phyloP scores from a whole-genome alignment of 2,797 vertebrate species.

The Trematomus bernacchii region DNA sequence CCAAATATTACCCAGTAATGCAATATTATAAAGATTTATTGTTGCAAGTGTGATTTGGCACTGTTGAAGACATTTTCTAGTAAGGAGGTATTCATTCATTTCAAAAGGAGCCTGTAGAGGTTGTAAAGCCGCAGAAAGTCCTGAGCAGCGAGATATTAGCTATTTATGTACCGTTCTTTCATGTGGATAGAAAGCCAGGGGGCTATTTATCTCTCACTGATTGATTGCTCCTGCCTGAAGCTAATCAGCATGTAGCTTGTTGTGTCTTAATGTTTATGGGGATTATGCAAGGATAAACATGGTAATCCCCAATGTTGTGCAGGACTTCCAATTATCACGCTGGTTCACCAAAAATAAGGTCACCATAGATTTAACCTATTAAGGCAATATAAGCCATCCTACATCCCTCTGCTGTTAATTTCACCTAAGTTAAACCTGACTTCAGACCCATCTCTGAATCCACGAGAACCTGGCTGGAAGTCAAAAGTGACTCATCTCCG shows the following conservation, averaged over 20 bases:
- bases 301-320: conserved; percentile 80
- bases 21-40: conserved; percentile 51
- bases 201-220: conserved; percentile 78
- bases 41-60: conserved; percentile 42
- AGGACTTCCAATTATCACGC: conserved; percentile 82
- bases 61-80: conserved; percentile 34
- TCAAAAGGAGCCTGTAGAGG: conserved; percentile 37
- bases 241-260: conserved; percentile 83
- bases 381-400: conserved; percentile 75
- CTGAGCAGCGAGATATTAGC: conserved; percentile 50
- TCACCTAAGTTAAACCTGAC: conserved; percentile 63
- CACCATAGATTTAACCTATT: conserved; percentile 81
- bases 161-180: conserved; percentile 67
- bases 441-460: conserved; percentile 32
- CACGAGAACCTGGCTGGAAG: conserved; percentile 16
- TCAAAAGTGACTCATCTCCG: conserved; percentile 58
- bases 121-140: conserved; percentile 43
- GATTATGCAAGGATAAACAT: conserved; percentile 84
- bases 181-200: conserved; percentile 64
- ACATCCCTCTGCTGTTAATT: conserved; percentile 65
- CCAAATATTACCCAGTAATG: conserved; percentile 57
- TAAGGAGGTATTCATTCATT: conserved; percentile 38
- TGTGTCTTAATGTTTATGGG: conserved; percentile 84
- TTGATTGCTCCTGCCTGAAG: conserved; percentile 81
- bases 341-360: conserved; percentile 80